Conservation (phyloP, 2,888 invertebrate genomes). For the Platycheirus albimanus region DNA sequence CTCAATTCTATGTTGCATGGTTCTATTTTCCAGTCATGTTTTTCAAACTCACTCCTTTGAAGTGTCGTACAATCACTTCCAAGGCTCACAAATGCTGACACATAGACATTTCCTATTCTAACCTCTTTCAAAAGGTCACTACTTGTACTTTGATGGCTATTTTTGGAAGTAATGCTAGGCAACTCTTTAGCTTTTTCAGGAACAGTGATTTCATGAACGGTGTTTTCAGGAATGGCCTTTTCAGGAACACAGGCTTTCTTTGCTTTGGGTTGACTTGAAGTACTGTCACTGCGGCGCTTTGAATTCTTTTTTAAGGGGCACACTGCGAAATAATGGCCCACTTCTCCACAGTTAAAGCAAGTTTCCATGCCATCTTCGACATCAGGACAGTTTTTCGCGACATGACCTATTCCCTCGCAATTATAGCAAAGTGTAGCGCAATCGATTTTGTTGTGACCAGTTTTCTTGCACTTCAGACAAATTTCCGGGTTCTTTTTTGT, state of each 20-base stretch:
- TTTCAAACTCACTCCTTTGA: constrained; percentile 26
- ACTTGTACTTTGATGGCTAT: no score
- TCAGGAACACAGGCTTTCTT: neutral
- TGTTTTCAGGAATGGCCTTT: neutral
- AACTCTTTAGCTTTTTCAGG: no score
- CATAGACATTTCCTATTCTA: constrained; percentile 8
- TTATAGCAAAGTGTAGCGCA: neutral
- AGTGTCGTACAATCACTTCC: constrained; percentile 46
- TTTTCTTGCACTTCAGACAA: neutral
- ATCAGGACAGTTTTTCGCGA: neutral
- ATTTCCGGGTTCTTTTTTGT: no score
- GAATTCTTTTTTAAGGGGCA: neutral
- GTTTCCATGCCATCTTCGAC: no score
- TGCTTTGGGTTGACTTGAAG: neutral
- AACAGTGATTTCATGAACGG: no score
- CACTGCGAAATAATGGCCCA: neutral
- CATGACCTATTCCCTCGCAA: constrained; percentile 3
- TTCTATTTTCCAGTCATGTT: constrained; percentile 44
- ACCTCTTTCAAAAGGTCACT: constrained; percentile 35
- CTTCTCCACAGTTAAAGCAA: neutral
- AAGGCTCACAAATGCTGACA: constrained; percentile 31
- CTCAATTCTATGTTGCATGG: constrained; percentile 19
- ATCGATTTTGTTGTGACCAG: neutral
- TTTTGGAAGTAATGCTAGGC: no score
- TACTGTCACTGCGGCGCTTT: neutral